These are phyloP conservation scores for Dasysyrphus tricinctus DNA, from an alignment of 2,888 invertebrate genomes.

Conservation along the genomic window DNA sequence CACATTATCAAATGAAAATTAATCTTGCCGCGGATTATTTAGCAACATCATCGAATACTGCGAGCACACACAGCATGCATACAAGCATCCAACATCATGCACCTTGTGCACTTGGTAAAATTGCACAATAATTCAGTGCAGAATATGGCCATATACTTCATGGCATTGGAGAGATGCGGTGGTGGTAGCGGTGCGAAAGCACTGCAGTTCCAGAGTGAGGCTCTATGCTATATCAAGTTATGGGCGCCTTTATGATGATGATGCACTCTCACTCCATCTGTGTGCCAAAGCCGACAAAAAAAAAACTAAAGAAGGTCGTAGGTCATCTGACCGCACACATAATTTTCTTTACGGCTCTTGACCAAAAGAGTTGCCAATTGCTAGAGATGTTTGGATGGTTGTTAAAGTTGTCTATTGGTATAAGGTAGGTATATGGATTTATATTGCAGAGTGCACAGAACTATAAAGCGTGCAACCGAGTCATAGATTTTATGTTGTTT, in stretches of 20 bases:
- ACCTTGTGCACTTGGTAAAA: slow-evolving; percentile 37
- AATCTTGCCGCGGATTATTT: slow-evolving; percentile 54
- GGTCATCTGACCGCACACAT: slow-evolving; percentile 72
- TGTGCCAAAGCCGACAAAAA: slow-evolving; percentile 48
- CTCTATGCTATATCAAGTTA: slow-evolving; percentile 22
- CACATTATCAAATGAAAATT: slow-evolving; percentile 72
- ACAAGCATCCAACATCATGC: slow-evolving; percentile 14
- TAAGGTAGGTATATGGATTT: background rate
- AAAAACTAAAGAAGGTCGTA: slow-evolving; percentile 59
- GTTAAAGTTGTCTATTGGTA: background rate
- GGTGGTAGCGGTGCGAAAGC: background rate
- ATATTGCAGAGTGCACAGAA: background rate
- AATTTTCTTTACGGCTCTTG: slow-evolving; percentile 64
- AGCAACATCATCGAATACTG: slow-evolving; percentile 28
- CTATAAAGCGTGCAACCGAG: slow-evolving; percentile 58
- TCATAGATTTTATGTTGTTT: slow-evolving; percentile 39
- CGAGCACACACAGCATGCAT: background rate
- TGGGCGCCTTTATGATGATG: slow-evolving; percentile 65
- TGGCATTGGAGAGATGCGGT: background rate
- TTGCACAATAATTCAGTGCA: slow-evolving; percentile 56
- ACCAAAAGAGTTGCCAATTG: slow-evolving; percentile 62
- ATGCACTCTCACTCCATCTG: slow-evolving; percentile 54
- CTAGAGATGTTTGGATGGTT: slow-evolving; percentile 9
- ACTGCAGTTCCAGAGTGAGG: background rate
- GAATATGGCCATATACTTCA: slow-evolving; percentile 28